Evolutionary conservation across 2,888 invertebrate genomes (phyloP).

Genomic region (Gonocerus acuteangulatus): DNA sequence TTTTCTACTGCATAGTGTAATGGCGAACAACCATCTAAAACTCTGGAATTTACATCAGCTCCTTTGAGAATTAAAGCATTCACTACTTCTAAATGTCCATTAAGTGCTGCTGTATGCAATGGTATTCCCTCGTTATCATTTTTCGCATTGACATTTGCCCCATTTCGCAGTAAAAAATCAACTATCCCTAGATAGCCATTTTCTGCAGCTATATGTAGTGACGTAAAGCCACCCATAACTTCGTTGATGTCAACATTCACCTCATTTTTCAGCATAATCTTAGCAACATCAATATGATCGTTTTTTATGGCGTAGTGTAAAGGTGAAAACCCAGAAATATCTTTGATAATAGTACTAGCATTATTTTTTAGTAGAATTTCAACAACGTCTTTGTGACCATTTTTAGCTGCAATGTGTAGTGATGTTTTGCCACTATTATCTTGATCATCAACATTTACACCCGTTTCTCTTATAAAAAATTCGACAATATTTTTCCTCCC

Average conservation of each 20-base stretch:
- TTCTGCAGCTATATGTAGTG: background rate
- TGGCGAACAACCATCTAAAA: slow-evolving; percentile 6
- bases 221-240: background rate
- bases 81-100: background rate
- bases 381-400: background rate
- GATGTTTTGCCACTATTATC: background rate
- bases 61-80: background rate
- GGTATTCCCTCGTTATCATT: background rate
- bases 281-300: background rate
- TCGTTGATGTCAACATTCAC: background rate
- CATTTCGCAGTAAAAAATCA: background rate
- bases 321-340: background rate
- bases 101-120: background rate
- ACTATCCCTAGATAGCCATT: background rate
- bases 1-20: slow-evolving; percentile 16
- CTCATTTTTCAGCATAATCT: background rate
- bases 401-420: background rate
- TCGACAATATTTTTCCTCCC: background rate
- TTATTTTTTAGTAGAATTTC: background rate
- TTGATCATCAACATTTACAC: background rate
- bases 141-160: background rate
- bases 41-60: background rate
- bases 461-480: background rate
- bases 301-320: background rate
- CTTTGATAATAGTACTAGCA: background rate